Evolutionary conservation across 2,113 vertebrate species (phyloP).

Genomic region (Scopus umbretta): DNA sequence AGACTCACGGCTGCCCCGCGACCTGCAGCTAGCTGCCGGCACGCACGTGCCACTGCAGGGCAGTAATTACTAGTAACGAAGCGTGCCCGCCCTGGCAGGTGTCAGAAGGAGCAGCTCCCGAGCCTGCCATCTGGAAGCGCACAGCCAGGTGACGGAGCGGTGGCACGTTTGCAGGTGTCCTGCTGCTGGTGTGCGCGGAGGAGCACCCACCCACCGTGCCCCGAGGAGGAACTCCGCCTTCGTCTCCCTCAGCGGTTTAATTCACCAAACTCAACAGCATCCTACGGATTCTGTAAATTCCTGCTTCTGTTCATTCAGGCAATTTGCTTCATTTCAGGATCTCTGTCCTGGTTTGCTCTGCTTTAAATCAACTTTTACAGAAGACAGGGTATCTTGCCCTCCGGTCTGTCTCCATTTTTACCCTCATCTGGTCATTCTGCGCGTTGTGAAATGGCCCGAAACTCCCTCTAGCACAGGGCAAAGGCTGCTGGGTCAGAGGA

Average conservation of each 20-base stretch:
- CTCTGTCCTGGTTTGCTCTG: background rate
- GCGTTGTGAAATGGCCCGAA: background rate
- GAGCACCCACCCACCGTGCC: background rate
- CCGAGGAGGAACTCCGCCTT: background rate
- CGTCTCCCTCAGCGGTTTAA: background rate
- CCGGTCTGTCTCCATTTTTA: background rate
- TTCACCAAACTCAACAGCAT: background rate
- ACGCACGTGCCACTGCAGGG: background rate
- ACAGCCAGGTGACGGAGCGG: background rate
- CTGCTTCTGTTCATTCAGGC: background rate
- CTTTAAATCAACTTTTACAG: background rate
- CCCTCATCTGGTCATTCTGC: background rate
- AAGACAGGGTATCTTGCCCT: background rate
- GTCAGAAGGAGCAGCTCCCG: background rate
- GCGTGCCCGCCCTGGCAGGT: background rate
- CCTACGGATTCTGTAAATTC: background rate
- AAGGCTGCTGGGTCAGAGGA: background rate
- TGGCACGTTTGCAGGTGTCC: rapidly evolving
- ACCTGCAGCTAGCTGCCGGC: background rate
- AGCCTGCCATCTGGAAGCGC: background rate
- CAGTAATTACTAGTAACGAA: background rate
- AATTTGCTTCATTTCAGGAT: background rate
- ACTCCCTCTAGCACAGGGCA: background rate
- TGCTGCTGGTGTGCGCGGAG: background rate
- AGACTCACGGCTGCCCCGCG: rapidly evolving